Conservation (phyloP, 2,888 invertebrate species). For the Arrhopalites spinosus region DNA sequence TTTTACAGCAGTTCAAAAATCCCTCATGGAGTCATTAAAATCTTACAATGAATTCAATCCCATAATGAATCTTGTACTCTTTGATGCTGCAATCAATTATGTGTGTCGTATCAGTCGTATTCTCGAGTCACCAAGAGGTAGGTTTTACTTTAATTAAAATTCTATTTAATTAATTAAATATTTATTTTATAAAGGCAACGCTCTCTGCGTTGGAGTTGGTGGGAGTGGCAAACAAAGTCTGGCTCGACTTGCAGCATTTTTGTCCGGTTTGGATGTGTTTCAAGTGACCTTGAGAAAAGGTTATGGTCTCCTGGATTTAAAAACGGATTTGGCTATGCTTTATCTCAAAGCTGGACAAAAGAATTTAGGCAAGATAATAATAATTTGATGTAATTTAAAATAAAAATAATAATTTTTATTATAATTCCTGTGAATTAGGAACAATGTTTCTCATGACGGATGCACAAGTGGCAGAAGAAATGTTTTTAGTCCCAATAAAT, state of each 20-base stretch:
- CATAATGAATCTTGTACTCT: conserved; percentile 95
- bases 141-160: too few species aligned
- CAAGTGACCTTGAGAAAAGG: conserved; percentile 91
- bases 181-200: conserved; percentile 66
- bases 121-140: conserved; percentile 89
- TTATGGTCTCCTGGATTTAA: conserved; percentile 79
- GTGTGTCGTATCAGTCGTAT: conserved; percentile 94
- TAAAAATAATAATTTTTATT: too few species aligned
- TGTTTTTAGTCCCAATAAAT: conserved; percentile 92
- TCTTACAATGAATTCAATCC: conserved; percentile 95
- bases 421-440: conserved; percentile 67
- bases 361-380: conserved; percentile 62
- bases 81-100: conserved; percentile 98
- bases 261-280: conserved; percentile 90
- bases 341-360: conserved; percentile 92
- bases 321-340: conserved; percentile 79
- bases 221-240: conserved; percentile 92
- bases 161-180: conserved; percentile 59
- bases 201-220: conserved; percentile 91
- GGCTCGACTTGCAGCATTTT: conserved; percentile 89
- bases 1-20: conserved; percentile 79
- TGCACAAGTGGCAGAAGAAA: conserved; percentile 94
- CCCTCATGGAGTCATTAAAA: conserved; percentile 86
- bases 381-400: too few species aligned
- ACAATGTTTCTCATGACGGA: conserved; percentile 89